Conservation (phyloP, 1,140 invertebrate species). For the Atopsyche davidsoni region DNA sequence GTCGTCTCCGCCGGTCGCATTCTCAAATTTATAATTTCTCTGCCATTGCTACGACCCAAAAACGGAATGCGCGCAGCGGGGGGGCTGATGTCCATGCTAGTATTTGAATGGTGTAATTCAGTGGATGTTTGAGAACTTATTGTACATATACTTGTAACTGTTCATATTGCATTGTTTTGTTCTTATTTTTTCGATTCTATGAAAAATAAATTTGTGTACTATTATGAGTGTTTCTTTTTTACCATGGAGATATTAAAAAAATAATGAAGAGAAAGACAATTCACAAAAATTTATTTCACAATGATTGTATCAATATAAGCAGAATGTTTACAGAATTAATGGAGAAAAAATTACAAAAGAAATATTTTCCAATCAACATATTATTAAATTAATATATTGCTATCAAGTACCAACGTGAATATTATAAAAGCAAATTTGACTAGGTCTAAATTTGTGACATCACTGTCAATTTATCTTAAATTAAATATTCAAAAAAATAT, state of each 20-base stretch:
- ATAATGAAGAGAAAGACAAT: too few species aligned
- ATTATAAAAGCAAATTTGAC: too few species aligned
- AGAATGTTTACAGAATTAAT: too few species aligned
- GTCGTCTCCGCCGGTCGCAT: background rate
- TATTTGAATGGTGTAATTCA: constrained; percentile 16
- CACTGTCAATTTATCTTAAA: too few species aligned
- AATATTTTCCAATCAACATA: too few species aligned
- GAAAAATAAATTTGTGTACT: constrained; percentile 29
- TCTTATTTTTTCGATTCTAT: constrained; percentile 29
- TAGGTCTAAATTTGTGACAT: too few species aligned
- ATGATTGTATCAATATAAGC: too few species aligned
- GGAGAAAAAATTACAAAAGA: too few species aligned
- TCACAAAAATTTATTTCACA: too few species aligned
- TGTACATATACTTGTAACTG: constrained; percentile 29
- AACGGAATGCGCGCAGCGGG: background rate
- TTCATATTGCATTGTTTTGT: constrained; percentile 28
- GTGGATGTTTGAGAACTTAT: constrained; percentile 25
- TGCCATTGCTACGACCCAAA: background rate
- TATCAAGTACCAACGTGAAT: too few species aligned
- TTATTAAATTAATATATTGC: too few species aligned
- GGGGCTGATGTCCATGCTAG: background rate
- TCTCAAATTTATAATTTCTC: background rate
- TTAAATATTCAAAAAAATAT: too few species aligned
- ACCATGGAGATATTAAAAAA: background rate
- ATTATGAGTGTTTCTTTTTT: constrained; percentile 8